A percentile compares a stretch with the other conserved stretches of the same genome.
Evolutionary conservation across 2,888 invertebrate genomes (phyloP).

Genomic region (Acrobasis suavella): DNA sequence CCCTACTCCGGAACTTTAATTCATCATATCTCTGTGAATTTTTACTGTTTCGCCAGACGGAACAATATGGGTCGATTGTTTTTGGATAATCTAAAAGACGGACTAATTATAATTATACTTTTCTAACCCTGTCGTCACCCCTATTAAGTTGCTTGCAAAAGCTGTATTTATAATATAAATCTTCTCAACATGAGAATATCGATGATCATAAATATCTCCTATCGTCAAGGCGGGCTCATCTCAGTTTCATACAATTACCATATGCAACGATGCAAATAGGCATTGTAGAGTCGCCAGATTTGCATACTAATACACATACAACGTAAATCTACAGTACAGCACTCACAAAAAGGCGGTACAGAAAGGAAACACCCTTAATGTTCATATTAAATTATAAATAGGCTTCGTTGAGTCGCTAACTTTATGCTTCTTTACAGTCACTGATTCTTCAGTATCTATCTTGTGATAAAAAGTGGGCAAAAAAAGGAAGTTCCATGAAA

Average conservation of each 20-base stretch:
- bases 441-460: too few relatives aligned
- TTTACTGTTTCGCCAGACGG: too few relatives aligned
- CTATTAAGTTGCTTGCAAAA: too few relatives aligned
- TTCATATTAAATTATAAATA: neutral
- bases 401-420: neutral
- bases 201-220: neutral
- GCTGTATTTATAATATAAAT: too few relatives aligned
- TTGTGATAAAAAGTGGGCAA: too few relatives aligned
- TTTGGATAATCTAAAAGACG: too few relatives aligned
- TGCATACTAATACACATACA: conserved; percentile 15
- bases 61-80: too few relatives aligned
- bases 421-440: too few relatives aligned
- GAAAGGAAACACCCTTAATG: neutral
- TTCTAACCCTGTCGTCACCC: too few relatives aligned
- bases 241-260: conserved; percentile 13
- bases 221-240: neutral
- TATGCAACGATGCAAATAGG: conserved; percentile 20
- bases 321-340: conserved; percentile 1
- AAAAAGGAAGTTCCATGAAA: neutral
- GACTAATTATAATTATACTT: too few relatives aligned
- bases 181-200: neutral
- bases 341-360: neutral
- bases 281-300: conserved; percentile 3
- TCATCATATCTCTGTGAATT: too few relatives aligned
- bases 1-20: too few relatives aligned